These are phyloP conservation scores for Gambelia wislizenii DNA, from an alignment of 2,797 vertebrate genomes.

Conservation along the genomic window DNA sequence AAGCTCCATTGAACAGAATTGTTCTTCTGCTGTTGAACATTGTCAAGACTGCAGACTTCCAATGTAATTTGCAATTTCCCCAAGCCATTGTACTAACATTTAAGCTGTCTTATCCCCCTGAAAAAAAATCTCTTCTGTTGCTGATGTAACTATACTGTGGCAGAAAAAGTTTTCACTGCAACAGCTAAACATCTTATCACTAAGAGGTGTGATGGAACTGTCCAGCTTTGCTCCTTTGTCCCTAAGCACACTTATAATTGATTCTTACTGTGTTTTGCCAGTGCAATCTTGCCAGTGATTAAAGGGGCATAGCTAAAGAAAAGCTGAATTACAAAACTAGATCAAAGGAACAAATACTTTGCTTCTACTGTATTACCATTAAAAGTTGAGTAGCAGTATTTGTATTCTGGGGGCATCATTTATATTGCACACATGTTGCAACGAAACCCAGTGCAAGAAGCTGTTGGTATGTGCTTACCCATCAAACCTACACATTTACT, in stretches of 20 bases:
- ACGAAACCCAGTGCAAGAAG: not conserved
- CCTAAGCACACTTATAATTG: not conserved
- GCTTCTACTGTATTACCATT: not conserved
- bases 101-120: constrained; percentile 7
- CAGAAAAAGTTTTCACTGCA: constrained; percentile 7
- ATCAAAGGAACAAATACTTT: not conserved
- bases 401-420: not conserved
- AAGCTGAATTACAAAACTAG: not conserved
- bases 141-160: not conserved
- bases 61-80: constrained; percentile 3
- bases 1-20: constrained; percentile 19
- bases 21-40: constrained; percentile 10
- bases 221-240: not conserved
- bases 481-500: not conserved
- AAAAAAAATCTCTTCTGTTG: not conserved
- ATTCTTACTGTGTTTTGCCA: not conserved
- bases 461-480: not conserved
- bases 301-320: not conserved
- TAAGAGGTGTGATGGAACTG: not conserved
- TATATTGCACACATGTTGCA: not conserved
- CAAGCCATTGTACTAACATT: not conserved
- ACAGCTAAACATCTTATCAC: not conserved
- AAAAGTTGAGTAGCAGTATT: not conserved
- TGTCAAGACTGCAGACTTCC: constrained; percentile 12
- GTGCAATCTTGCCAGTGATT: not conserved